A percentile compares a stretch with the other conserved stretches of the same genome.
phyloP scores from a whole-genome alignment of 2,888 invertebrate species.

The Gerosis bhagava region DNA sequence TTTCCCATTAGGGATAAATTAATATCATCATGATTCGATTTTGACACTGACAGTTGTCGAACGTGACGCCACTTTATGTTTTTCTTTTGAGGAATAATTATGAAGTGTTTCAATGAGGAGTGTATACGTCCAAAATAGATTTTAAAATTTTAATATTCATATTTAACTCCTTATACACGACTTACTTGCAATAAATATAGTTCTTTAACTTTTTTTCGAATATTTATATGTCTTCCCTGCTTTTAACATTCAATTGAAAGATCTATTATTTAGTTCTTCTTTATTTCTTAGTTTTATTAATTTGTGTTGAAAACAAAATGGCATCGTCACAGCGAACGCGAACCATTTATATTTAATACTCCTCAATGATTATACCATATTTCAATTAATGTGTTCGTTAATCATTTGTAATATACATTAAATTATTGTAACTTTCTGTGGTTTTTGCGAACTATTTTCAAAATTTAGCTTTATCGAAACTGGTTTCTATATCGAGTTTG shows the following conservation, averaged over 20 bases:
- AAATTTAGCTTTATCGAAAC: too few relatives aligned
- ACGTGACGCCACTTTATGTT: slow-evolving; percentile 14
- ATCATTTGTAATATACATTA: slow-evolving; percentile 54
- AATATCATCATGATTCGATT: slow-evolving; percentile 1
- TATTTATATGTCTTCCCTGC: neutral
- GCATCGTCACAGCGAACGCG: slow-evolving; percentile 14
- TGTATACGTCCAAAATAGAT: slow-evolving; percentile 24
- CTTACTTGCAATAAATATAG: neutral
- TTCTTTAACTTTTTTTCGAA: neutral
- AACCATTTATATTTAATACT: slow-evolving; percentile 22
- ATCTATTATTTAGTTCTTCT: too few relatives aligned
- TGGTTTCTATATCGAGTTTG: slow-evolving; percentile 38
- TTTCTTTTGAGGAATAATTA: neutral
- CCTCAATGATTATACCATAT: slow-evolving; percentile 30
- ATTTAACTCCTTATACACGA: slow-evolving; percentile 5
- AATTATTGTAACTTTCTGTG: slow-evolving; percentile 29
- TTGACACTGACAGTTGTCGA: slow-evolving; percentile 6
- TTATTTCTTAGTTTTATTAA: neutral
- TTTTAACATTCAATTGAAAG: neutral
- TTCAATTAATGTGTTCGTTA: slow-evolving; percentile 50
- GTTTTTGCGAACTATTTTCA: slow-evolving; percentile 29
- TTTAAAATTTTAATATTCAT: slow-evolving; percentile 15
- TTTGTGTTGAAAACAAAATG: slow-evolving; percentile 11
- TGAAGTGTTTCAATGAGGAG: slow-evolving; percentile 12
- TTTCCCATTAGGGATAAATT: too few relatives aligned